phyloP scores from a whole-genome alignment of 1,140 invertebrate genomes.

The Atta cephalotes region DNA sequence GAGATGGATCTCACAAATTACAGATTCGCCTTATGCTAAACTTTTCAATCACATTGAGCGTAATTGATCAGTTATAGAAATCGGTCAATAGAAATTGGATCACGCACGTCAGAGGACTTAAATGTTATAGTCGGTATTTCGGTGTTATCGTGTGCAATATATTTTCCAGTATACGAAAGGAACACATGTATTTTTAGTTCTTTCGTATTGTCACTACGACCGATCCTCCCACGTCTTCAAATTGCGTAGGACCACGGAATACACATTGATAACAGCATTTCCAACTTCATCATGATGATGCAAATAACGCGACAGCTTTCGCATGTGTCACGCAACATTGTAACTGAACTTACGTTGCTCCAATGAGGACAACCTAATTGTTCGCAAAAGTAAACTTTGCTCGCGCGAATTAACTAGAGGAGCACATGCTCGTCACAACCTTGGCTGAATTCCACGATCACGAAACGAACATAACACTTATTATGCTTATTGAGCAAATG shows the following conservation, averaged over 20 bases:
- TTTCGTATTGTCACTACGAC: not conserved
- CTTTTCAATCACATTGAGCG: not conserved
- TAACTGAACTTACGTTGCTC: not conserved
- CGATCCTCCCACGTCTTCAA: not conserved
- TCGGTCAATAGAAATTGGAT: conserved; percentile 6
- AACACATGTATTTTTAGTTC: conserved; percentile 21
- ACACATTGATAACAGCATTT: conserved; percentile 40
- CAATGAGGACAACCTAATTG: conserved; percentile 41
- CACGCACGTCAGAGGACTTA: conserved; percentile 3
- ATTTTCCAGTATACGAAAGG: not conserved
- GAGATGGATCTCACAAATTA: not conserved
- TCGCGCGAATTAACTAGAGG: conserved; percentile 32
- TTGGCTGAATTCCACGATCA: conserved; percentile 34
- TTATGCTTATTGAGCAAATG: conserved; percentile 27
- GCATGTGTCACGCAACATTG: not conserved
- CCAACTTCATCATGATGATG: conserved; percentile 14
- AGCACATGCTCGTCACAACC: conserved; percentile 9
- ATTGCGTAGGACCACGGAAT: conserved; percentile 1
- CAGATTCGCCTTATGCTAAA: not conserved
- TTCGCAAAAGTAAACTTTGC: conserved; percentile 37
- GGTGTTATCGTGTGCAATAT: not conserved
- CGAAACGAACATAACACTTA: not conserved
- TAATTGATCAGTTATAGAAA: not conserved
- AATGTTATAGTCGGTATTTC: conserved; percentile 7
- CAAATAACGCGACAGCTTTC: not conserved